These are phyloP conservation scores for Neomorphus geoffroyi DNA, from an alignment of 2,797 vertebrate genomes.

Conservation along the genomic window DNA sequence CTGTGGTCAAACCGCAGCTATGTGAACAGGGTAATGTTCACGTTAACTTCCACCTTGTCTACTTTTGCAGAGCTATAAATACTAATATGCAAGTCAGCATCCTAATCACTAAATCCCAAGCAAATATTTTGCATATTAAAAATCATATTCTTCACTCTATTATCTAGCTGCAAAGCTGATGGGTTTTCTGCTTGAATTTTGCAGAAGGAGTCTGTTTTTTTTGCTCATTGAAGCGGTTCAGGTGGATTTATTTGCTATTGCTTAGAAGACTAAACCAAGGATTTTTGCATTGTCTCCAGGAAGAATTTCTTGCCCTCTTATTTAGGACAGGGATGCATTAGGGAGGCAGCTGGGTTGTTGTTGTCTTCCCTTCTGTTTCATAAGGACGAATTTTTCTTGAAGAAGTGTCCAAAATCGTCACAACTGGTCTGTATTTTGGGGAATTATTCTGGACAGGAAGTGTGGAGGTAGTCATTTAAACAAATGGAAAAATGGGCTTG, in stretches of 20 bases:
- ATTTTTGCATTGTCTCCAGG: neutral
- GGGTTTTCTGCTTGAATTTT: neutral
- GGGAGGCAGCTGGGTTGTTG: neutral
- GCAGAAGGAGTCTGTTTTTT: neutral
- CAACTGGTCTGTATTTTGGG: neutral
- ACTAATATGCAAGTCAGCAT: neutral
- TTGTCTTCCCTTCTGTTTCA: neutral
- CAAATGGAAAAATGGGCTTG: neutral
- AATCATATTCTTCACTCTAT: neutral
- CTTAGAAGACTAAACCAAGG: neutral
- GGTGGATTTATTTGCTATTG: slow-evolving; percentile 26
- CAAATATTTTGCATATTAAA: slow-evolving; percentile 8
- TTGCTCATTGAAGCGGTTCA: neutral
- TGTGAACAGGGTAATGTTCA: neutral
- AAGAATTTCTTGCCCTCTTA: neutral
- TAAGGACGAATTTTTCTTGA: neutral
- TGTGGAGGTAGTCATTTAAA: neutral
- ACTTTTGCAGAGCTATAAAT: neutral
- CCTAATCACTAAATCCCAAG: neutral
- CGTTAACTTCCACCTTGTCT: neutral
- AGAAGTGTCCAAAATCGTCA: neutral
- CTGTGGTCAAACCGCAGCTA: neutral
- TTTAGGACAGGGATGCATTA: neutral
- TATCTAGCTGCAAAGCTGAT: slow-evolving; percentile 5
- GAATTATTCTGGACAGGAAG: neutral